These are phyloP conservation scores for Intellagama lesueurii DNA, from an alignment of 2,797 vertebrate species.

Conservation along the genomic window DNA sequence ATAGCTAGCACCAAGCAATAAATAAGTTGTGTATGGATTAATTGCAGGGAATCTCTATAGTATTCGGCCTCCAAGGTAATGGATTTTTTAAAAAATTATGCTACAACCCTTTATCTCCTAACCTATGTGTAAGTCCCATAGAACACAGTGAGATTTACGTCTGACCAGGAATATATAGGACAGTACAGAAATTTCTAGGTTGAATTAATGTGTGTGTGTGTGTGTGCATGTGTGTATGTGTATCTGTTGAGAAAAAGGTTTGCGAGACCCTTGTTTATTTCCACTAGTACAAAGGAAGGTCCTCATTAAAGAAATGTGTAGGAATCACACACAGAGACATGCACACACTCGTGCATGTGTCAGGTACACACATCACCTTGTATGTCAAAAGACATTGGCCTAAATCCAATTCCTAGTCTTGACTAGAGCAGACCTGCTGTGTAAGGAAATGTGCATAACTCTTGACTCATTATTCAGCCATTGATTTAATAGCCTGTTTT, in stretches of 20 bases:
- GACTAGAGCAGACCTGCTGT: too few relatives aligned
- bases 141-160: neutral
- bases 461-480: too few relatives aligned
- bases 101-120: neutral
- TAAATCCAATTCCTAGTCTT: too few relatives aligned
- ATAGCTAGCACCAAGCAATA: neutral
- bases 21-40: neutral
- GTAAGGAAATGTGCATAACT: too few relatives aligned
- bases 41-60: neutral
- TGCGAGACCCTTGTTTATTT: neutral
- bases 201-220: neutral
- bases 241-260: neutral
- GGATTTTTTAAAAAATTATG: neutral
- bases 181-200: neutral
- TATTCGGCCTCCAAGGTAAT: neutral
- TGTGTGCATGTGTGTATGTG: neutral
- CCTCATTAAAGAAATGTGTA: neutral
- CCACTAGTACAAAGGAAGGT: neutral
- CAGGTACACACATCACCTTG: neutral
- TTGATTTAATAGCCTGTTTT: too few relatives aligned
- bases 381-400: too few relatives aligned
- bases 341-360: too few relatives aligned
- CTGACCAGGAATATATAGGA: neutral
- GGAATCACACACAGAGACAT: neutral
- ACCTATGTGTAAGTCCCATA: neutral